A percentile compares a stretch with the other conserved stretches of the same genome.
phyloP scores from a whole-genome alignment of 1,140 invertebrate genomes.

The Mycetomoellerius zeteki region DNA sequence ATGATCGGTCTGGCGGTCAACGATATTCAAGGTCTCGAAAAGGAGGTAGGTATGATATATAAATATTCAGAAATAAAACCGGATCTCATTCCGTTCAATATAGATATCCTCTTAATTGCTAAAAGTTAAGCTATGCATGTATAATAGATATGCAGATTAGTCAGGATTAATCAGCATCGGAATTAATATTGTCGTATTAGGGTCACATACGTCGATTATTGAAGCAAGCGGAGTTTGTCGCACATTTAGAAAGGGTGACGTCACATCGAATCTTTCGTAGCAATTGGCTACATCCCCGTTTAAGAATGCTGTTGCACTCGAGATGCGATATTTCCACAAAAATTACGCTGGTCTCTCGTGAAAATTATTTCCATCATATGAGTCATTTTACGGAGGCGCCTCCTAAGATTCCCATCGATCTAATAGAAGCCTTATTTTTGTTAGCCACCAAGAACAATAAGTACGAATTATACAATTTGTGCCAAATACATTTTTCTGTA shows the following conservation, averaged over 20 bases:
- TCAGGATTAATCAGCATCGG: constrained; percentile 73
- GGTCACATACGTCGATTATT: constrained; percentile 82
- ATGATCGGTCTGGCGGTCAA: constrained; percentile 90
- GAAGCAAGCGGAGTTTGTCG: constrained; percentile 85
- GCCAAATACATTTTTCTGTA: background rate
- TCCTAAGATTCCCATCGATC: constrained; percentile 12
- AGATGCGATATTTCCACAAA: constrained; percentile 68
- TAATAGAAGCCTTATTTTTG: constrained; percentile 57
- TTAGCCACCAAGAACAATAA: constrained; percentile 53
- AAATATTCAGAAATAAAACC: background rate
- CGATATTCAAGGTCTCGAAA: constrained; percentile 88
- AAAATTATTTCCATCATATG: constrained; percentile 55
- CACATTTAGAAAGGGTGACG: constrained; percentile 81
- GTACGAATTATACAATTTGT: constrained; percentile 19
- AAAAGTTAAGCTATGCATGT: background rate
- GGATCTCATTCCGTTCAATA: background rate
- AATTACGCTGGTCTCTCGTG: constrained; percentile 61
- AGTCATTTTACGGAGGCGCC: constrained; percentile 44
- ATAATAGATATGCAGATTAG: background rate
- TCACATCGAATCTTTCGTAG: constrained; percentile 72
- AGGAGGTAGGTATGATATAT: constrained; percentile 77
- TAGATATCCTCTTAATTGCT: background rate
- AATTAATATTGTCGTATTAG: constrained; percentile 68
- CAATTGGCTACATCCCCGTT: constrained; percentile 66
- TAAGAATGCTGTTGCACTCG: constrained; percentile 56